phyloP scores from a whole-genome alignment of 2,113 vertebrate genomes.

The Psophia crepitans region DNA sequence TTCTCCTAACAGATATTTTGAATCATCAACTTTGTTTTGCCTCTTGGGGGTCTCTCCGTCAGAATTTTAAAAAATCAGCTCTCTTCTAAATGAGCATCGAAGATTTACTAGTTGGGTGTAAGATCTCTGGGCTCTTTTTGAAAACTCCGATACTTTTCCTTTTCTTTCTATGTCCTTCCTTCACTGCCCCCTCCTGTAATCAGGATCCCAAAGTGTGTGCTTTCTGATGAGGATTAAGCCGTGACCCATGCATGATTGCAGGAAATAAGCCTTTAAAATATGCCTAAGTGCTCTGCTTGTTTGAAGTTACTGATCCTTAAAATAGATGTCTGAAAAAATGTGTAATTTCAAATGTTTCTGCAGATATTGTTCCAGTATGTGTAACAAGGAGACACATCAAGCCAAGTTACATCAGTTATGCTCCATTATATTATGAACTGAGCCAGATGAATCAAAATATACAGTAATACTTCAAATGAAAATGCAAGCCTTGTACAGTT shows the following conservation, averaged over 20 bases:
- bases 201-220: not conserved
- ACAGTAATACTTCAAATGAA: not conserved
- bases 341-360: slow-evolving; percentile 34
- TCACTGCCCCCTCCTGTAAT: not conserved
- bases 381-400: slow-evolving; percentile 17
- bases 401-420: slow-evolving; percentile 30
- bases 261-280: slow-evolving; percentile 58
- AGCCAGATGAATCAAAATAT: slow-evolving; percentile 26
- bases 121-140: not conserved
- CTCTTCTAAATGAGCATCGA: not conserved
- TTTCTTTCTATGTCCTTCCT: not conserved
- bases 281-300: slow-evolving; percentile 43
- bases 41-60: not conserved
- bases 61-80: not conserved
- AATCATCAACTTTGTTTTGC: not conserved
- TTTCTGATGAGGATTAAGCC: slow-evolving; percentile 38
- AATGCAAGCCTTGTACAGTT: not conserved
- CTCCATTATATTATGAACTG: slow-evolving; percentile 47
- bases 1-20: not conserved
- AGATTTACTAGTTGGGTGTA: not conserved
- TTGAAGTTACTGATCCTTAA: slow-evolving; percentile 60
- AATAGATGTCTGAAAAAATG: slow-evolving; percentile 46
- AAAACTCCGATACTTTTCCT: not conserved
- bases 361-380: not conserved
- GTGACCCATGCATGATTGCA: slow-evolving; percentile 41